A percentile compares a stretch with the other conserved stretches of the same genome.
Evolutionary conservation across 2,797 vertebrate species (phyloP).

Genomic region (Intellagama lesueurii): DNA sequence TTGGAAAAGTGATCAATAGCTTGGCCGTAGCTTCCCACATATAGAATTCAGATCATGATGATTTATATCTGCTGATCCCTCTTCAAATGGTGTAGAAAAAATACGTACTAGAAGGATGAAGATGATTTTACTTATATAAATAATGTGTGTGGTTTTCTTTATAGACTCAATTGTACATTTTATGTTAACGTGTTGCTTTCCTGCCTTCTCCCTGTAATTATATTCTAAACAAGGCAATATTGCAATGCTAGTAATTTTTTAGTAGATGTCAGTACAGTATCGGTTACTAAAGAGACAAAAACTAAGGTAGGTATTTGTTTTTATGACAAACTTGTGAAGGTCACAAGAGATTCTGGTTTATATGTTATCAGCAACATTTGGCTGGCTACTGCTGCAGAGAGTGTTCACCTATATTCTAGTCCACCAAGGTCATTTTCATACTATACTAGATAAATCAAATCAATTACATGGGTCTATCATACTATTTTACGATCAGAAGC

Average conservation of each 20-base stretch:
- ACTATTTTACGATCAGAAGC: neutral
- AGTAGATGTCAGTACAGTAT: no score
- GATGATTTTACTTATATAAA: neutral
- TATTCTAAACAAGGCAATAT: no score
- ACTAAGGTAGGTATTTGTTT: neutral
- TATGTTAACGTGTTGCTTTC: no score
- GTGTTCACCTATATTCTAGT: neutral
- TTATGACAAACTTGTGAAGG: neutral
- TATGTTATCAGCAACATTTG: neutral
- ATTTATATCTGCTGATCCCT: neutral
- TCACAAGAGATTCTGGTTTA: neutral
- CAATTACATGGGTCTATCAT: neutral
- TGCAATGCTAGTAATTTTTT: no score
- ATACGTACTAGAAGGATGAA: neutral
- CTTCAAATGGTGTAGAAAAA: neutral
- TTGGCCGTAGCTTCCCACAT: neutral
- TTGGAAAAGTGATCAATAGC: neutral
- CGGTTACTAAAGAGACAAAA: no score
- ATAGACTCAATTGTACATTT: no score
- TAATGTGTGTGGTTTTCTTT: neutral
- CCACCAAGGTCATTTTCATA: neutral
- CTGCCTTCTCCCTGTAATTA: no score
- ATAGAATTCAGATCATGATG: neutral
- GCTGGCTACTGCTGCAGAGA: neutral
- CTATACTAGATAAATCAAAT: neutral